Conservation (phyloP, 2,113 vertebrate genomes). For the Peromyscus californicus region DNA sequence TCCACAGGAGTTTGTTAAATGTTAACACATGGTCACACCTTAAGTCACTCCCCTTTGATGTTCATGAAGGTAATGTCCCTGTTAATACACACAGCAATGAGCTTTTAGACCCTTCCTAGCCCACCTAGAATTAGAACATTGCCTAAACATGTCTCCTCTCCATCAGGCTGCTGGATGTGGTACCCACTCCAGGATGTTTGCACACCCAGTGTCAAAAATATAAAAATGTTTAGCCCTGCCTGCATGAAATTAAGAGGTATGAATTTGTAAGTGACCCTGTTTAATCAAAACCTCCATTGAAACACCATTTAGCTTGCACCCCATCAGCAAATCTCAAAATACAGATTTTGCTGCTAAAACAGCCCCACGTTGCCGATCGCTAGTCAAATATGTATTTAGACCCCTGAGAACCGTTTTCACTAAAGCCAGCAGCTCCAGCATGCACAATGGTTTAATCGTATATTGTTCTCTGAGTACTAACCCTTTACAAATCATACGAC, state of each 20-base stretch:
- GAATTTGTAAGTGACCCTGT: conserved; percentile 83
- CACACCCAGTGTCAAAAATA: conserved; percentile 72
- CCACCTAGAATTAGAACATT: conserved; percentile 73
- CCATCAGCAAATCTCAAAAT: conserved; percentile 80
- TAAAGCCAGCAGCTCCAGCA: conserved; percentile 84
- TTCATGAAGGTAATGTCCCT: conserved; percentile 76
- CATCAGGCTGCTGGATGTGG: conserved; percentile 48
- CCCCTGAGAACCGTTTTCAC: conserved; percentile 84
- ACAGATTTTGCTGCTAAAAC: conserved; percentile 78
- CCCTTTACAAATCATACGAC: conserved; percentile 92
- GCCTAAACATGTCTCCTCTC: conserved; percentile 67
- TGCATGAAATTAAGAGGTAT: conserved; percentile 79
- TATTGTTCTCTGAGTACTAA: conserved; percentile 90
- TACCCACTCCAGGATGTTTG: conserved; percentile 49
- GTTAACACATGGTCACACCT: conserved; percentile 79
- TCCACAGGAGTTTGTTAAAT: conserved; percentile 77
- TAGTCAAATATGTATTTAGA: conserved; percentile 84
- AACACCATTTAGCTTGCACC: conserved; percentile 73
- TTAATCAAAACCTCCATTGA: conserved; percentile 85
- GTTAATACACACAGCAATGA: conserved; percentile 72
- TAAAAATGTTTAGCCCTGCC: conserved; percentile 78
- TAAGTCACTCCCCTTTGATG: conserved; percentile 74
- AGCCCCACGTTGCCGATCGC: conserved; percentile 79
- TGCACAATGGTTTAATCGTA: conserved; percentile 89
- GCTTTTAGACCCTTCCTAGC: conserved; percentile 76